Evolutionary conservation across 23 tunicate species (phyloP).

Genomic region (Botrylloides violaceus): DNA sequence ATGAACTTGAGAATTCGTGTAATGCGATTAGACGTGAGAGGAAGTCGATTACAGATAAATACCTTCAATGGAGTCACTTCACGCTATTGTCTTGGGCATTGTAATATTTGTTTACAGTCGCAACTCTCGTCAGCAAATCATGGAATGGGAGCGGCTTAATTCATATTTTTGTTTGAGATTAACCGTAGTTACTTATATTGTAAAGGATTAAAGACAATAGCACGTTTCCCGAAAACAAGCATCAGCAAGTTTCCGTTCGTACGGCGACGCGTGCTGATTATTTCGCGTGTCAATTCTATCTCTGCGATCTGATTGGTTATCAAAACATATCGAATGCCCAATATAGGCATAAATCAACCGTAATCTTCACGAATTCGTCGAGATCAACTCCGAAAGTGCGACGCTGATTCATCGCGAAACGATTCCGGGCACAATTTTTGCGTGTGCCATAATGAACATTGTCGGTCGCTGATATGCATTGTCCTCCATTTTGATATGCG

Average conservation of each 20-base stretch:
- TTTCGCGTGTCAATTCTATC: background rate
- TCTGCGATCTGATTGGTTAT: background rate
- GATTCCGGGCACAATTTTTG: too few relatives aligned
- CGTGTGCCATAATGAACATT: too few relatives aligned
- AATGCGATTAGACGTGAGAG: background rate
- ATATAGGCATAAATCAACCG: background rate
- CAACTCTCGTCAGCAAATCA: background rate
- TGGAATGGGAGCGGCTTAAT: background rate
- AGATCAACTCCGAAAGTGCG: too few relatives aligned
- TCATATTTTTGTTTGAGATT: background rate
- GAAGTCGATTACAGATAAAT: background rate
- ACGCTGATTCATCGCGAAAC: too few relatives aligned
- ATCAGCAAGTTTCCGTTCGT: constrained; percentile 4
- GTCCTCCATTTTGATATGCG: too few relatives aligned
- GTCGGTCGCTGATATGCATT: too few relatives aligned
- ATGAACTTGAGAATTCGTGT: background rate
- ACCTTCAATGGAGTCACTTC: background rate
- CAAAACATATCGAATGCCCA: background rate
- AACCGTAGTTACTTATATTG: background rate
- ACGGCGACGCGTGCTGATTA: background rate
- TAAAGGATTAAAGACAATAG: background rate
- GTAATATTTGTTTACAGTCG: background rate
- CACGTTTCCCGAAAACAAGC: background rate
- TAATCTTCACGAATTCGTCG: too few relatives aligned
- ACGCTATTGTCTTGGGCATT: background rate